Conservation (phyloP, 2,113 vertebrate species). For the Takifugu flavidus region DNA sequence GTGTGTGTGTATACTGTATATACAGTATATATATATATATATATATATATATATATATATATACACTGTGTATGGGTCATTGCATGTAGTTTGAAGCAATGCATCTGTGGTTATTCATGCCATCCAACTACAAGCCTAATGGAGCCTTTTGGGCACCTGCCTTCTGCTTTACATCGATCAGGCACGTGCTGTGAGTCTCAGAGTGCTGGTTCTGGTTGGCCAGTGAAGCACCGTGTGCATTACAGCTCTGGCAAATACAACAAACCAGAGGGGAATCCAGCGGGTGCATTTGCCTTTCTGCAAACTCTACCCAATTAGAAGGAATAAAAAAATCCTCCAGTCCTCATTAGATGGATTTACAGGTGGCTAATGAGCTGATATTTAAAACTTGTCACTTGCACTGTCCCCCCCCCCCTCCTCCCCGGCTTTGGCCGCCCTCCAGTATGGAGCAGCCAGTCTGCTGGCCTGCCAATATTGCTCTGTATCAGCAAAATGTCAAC, state of each 20-base stretch:
- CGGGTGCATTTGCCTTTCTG: conserved; percentile 33
- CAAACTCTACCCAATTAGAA: conserved; percentile 51
- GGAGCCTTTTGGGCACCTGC: conserved; percentile 14
- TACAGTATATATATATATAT: too few relatives aligned
- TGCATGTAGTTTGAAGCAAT: not conserved
- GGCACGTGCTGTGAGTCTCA: conserved; percentile 8
- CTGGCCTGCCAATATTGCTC: conserved; percentile 38
- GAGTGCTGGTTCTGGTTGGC: conserved; percentile 10
- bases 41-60: too few relatives aligned
- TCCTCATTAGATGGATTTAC: conserved; percentile 55
- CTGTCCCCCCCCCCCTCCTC: not conserved
- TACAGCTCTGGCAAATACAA: conserved; percentile 40
- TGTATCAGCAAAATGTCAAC: conserved; percentile 60
- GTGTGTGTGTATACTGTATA: too few relatives aligned
- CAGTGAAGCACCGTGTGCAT: conserved; percentile 10
- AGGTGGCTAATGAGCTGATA: conserved; percentile 67
- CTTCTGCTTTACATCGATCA: conserved; percentile 20
- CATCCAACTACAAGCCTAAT: conserved; percentile 8
- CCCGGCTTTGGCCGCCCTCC: conserved; percentile 43
- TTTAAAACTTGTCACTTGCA: conserved; percentile 57
- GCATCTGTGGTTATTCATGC: conserved; percentile 4
- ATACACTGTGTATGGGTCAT: too few relatives aligned
- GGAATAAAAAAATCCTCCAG: conserved; percentile 64
- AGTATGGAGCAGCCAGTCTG: conserved; percentile 32
- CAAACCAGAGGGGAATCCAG: conserved; percentile 49